Conservation (phyloP, 2,888 invertebrate genomes). For the Mantis religiosa region DNA sequence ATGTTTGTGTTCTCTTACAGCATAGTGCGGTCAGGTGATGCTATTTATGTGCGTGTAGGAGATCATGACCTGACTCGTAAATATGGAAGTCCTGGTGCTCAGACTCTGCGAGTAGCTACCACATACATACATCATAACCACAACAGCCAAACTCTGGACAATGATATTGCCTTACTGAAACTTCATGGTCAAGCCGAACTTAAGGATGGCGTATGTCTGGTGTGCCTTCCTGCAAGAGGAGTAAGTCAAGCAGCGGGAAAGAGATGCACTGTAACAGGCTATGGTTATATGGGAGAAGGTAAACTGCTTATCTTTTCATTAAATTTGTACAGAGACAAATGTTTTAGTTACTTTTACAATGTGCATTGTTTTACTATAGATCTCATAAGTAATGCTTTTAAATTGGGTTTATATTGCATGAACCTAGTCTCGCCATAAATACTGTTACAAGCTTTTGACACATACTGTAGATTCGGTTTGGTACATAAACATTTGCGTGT, state of each 20-base stretch:
- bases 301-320: conserved; percentile 29
- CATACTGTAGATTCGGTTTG: too few relatives aligned
- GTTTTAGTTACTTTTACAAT: neutral
- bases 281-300: conserved; percentile 95
- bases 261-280: conserved; percentile 88
- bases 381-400: too few relatives aligned
- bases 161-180: conserved; percentile 88
- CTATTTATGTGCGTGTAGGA: conserved; percentile 88
- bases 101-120: conserved; percentile 84
- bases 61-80: conserved; percentile 88
- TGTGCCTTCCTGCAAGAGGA: conserved; percentile 84
- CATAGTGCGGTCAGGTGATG: conserved; percentile 89
- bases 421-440: too few relatives aligned
- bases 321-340: neutral
- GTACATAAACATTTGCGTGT: too few relatives aligned
- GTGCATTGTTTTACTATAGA: too few relatives aligned
- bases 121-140: conserved; percentile 95
- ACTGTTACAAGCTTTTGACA: too few relatives aligned
- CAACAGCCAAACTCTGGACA: conserved; percentile 89
- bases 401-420: too few relatives aligned
- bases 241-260: conserved; percentile 86
- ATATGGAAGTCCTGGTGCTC: conserved; percentile 87
- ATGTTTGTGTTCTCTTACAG: conserved; percentile 46
- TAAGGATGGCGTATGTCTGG: conserved; percentile 78
- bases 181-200: conserved; percentile 84